A percentile compares a stretch with the other conserved stretches of the same genome.
Conservation (phyloP, 2,797 vertebrate genomes). For the Arctocebus calabarensis region DNA sequence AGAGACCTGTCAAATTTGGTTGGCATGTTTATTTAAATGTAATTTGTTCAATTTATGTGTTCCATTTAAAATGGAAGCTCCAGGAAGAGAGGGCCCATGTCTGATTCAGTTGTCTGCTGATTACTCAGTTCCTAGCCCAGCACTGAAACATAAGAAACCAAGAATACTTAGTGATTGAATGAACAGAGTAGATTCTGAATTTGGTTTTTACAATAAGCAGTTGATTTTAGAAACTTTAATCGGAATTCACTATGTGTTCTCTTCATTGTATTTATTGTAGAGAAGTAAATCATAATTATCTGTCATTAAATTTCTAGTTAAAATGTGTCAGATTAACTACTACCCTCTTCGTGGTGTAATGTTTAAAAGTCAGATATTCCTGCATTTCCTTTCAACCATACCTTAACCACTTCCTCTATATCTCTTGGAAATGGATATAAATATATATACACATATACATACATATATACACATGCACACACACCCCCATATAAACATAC, state of each 20-base stretch:
- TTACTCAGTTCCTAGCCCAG: background rate
- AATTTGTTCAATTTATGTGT: background rate
- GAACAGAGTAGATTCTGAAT: background rate
- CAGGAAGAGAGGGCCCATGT: background rate
- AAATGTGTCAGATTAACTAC: background rate
- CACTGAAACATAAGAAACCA: background rate
- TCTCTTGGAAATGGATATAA: background rate
- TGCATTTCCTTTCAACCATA: background rate
- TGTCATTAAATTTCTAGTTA: background rate
- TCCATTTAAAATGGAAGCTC: background rate
- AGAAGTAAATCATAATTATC: conserved; percentile 3
- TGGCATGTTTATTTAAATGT: background rate
- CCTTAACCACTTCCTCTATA: background rate
- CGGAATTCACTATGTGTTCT: background rate
- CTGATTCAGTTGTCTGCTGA: background rate
- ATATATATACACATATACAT: background rate
- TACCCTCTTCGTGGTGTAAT: background rate
- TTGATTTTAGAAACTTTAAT: background rate
- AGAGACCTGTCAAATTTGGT: background rate
- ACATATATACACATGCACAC: background rate
- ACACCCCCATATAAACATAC: background rate
- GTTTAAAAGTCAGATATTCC: background rate
- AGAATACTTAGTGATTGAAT: background rate
- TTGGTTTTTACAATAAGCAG: background rate
- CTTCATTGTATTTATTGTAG: background rate